Evolutionary conservation across 2,888 invertebrate genomes (phyloP).

Genomic region (Dryadula phaetusa): DNA sequence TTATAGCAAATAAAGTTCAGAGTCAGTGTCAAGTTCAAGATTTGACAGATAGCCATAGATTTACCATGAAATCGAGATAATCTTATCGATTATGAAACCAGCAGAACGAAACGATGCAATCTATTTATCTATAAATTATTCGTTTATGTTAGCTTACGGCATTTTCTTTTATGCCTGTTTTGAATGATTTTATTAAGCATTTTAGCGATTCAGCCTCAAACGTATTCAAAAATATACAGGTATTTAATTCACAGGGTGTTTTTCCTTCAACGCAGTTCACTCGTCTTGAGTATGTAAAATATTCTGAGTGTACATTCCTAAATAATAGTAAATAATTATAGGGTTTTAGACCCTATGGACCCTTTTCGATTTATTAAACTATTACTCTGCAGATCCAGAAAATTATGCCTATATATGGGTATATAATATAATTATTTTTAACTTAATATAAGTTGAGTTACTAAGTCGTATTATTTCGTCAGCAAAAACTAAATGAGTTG

Average conservation of each 20-base stretch:
- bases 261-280: slow-evolving; percentile 19
- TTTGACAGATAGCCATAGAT: slow-evolving; percentile 29
- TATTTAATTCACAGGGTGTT: slow-evolving; percentile 16
- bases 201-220: neutral
- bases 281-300: slow-evolving; percentile 11
- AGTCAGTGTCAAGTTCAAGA: slow-evolving; percentile 36
- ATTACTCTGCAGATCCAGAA: neutral
- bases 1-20: slow-evolving; percentile 13
- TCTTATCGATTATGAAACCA: slow-evolving; percentile 20
- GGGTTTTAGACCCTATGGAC: no score
- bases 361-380: no score
- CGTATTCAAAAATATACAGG: slow-evolving; percentile 20
- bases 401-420: neutral
- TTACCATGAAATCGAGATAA: slow-evolving; percentile 30
- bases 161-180: slow-evolving; percentile 29
- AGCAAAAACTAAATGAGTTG: slow-evolving; percentile 31
- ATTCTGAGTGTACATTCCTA: neutral
- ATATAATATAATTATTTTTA: neutral
- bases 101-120: neutral
- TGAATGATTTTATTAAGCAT: slow-evolving; percentile 22
- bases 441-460: neutral
- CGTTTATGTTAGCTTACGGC: slow-evolving; percentile 16
- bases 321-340: neutral
- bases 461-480: neutral
- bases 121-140: slow-evolving; percentile 27